phyloP scores from a whole-genome alignment of 35 echinoderm and acorn worm species.

The Heliocidaris tuberculata region DNA sequence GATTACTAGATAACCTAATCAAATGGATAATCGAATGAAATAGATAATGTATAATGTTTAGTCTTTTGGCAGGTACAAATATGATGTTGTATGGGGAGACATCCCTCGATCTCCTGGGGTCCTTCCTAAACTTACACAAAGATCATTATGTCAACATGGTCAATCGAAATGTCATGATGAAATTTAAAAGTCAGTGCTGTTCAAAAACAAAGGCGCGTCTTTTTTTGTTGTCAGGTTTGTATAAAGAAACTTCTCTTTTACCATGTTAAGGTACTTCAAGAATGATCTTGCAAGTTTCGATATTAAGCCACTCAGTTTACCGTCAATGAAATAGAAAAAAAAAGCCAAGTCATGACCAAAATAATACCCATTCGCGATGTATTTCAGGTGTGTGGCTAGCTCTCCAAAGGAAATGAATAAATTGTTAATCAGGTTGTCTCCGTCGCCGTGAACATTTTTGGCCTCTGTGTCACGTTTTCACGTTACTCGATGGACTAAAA shows the following conservation, averaged over 20 bases:
- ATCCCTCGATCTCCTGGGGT: neutral
- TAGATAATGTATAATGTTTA: neutral
- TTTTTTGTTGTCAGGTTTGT: neutral
- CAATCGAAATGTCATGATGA: neutral
- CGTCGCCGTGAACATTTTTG: neutral
- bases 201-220: neutral
- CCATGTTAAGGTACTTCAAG: neutral
- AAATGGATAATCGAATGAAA: neutral
- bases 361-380: neutral
- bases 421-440: neutral
- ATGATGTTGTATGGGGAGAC: neutral
- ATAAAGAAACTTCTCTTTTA: neutral
- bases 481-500: neutral
- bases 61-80: neutral
- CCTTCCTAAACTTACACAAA: neutral
- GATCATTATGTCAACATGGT: neutral
- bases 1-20: neutral
- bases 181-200: neutral
- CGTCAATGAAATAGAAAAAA: neutral
- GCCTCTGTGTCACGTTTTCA: neutral
- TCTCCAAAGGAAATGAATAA: neutral
- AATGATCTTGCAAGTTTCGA: neutral
- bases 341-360: neutral
- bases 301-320: neutral
- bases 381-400: neutral